Percentiles rank a stretch among this genome's conserved stretches.
phyloP scores from a whole-genome alignment of 2,797 vertebrate genomes.

The Gorsachius magnificus region DNA sequence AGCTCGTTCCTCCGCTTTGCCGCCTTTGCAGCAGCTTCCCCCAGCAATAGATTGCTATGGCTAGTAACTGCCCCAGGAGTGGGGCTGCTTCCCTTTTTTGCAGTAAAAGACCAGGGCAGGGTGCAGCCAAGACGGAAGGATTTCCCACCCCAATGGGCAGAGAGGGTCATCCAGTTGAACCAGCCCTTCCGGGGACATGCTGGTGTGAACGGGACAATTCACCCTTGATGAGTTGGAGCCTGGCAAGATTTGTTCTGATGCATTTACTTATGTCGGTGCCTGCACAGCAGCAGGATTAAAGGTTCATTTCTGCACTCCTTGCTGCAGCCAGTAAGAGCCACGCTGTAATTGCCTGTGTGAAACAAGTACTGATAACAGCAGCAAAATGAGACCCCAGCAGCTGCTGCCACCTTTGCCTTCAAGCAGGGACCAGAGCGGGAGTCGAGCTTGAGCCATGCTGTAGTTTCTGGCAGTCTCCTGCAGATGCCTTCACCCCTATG shows the following conservation, averaged over 20 bases:
- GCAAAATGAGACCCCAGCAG: not conserved
- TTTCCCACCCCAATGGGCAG: not conserved
- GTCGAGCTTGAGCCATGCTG: not conserved
- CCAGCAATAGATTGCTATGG: not conserved
- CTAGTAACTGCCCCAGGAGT: not conserved
- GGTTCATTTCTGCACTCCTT: not conserved
- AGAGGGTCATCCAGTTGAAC: not conserved
- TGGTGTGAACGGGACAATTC: not conserved
- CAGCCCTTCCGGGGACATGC: not conserved
- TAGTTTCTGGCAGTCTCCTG: not conserved
- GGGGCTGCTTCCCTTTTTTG: not conserved
- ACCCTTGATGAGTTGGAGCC: not conserved
- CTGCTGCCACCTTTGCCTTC: not conserved
- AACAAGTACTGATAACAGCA: not conserved
- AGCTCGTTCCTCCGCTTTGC: not conserved
- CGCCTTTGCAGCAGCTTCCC: not conserved
- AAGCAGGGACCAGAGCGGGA: not conserved
- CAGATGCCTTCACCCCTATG: rapidly evolving
- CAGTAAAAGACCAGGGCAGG: not conserved
- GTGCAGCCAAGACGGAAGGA: not conserved
- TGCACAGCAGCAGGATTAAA: rapidly evolving
- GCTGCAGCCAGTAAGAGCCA: not conserved
- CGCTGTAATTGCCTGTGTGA: not conserved
- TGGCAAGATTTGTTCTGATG: not conserved
- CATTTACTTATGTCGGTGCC: not conserved